phyloP scores from a whole-genome alignment of 2,797 vertebrate species.

The Apodemus agrarius region DNA sequence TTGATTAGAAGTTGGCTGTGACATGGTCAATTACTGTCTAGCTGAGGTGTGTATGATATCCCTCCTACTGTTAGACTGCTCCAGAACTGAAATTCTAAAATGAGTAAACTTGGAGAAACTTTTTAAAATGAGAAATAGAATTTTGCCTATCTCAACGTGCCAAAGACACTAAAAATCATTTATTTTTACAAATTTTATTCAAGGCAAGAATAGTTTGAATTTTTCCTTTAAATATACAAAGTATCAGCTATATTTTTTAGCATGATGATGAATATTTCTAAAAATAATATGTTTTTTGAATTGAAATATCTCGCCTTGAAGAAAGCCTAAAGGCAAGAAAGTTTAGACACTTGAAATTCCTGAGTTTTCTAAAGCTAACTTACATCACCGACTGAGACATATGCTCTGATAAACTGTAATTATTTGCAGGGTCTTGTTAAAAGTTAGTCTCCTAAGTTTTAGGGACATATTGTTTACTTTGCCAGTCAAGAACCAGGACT shows the following conservation, averaged over 20 bases:
- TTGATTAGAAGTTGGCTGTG: neutral
- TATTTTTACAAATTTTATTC: slow-evolving; percentile 61
- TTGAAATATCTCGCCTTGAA: slow-evolving; percentile 63
- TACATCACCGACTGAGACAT: slow-evolving; percentile 8
- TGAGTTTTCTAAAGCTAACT: slow-evolving; percentile 45
- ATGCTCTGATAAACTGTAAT: slow-evolving; percentile 42
- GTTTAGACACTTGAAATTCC: slow-evolving; percentile 62
- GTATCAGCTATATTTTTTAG: slow-evolving; percentile 31
- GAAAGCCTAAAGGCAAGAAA: slow-evolving; percentile 69
- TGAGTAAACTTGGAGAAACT: slow-evolving; percentile 18
- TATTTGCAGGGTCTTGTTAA: slow-evolving; percentile 5
- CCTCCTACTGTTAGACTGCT: neutral
- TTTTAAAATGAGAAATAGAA: neutral
- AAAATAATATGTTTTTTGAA: slow-evolving; percentile 71
- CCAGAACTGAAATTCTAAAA: slow-evolving; percentile 13
- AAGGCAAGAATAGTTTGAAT: slow-evolving; percentile 45
- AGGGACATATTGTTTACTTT: slow-evolving; percentile 24
- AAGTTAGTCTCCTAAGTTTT: neutral
- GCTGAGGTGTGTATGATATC: neutral
- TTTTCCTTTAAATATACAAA: slow-evolving; percentile 64
- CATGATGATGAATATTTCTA: slow-evolving; percentile 63
- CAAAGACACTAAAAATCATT: slow-evolving; percentile 53
- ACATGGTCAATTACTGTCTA: neutral
- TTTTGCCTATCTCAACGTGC: slow-evolving; percentile 10
- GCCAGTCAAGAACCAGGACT: neutral